Conservation (phyloP, 2,797 vertebrate species). For the Muscicapa comitata region DNA sequence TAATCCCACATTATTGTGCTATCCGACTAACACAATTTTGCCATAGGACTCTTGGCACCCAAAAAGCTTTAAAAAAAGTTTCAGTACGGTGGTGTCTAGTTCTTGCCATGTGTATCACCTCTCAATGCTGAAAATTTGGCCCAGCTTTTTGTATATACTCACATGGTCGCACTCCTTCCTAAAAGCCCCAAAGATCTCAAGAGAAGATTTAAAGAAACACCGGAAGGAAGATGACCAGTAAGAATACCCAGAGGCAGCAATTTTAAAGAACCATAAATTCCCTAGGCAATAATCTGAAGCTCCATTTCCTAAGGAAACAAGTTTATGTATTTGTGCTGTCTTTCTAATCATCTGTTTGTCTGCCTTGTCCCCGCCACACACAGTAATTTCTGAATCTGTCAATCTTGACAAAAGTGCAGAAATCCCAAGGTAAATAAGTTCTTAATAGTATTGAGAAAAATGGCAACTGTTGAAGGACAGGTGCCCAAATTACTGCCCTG, state of each 20-base stretch:
- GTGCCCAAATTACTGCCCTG: not conserved
- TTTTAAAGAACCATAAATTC: constrained; percentile 19
- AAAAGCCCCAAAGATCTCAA: not conserved
- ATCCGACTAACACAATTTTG: not conserved
- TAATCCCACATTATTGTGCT: not conserved
- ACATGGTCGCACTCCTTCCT: not conserved
- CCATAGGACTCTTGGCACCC: not conserved
- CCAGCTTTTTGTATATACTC: not conserved
- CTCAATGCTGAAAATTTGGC: not conserved
- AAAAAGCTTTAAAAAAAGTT: not conserved
- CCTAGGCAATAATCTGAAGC: not conserved
- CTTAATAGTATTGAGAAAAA: not conserved
- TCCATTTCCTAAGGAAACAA: constrained; percentile 43
- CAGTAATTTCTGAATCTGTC: not conserved
- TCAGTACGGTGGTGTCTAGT: not conserved
- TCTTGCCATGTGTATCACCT: not conserved
- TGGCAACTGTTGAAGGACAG: not conserved
- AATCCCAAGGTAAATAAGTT: not conserved
- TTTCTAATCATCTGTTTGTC: constrained; percentile 37
- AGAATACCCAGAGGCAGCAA: constrained; percentile 3
- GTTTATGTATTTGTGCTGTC: constrained; percentile 29
- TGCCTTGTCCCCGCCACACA: not conserved
- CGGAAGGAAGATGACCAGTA: constrained; percentile 40
- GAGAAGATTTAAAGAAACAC: not conserved
- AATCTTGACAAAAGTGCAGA: not conserved